Conservation (phyloP, 2,797 vertebrate genomes). For the Pseudochaenichthys georgianus region DNA sequence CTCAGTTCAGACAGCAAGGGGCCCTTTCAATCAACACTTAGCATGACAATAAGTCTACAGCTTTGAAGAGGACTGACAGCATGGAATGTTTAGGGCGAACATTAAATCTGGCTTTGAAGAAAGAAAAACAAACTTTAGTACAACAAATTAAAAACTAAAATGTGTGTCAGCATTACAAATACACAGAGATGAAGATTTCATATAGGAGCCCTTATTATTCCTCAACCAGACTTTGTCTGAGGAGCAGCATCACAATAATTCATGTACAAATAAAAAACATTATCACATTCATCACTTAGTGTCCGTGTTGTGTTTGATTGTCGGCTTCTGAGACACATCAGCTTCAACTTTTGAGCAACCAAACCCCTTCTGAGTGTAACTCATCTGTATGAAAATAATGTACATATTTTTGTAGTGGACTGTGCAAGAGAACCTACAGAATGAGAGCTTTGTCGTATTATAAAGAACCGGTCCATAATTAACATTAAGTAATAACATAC, state of each 20-base stretch:
- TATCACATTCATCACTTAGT: constrained; percentile 76
- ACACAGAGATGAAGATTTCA: constrained; percentile 54
- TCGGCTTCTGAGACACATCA: constrained; percentile 70
- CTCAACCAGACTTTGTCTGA: constrained; percentile 77
- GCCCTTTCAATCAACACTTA: constrained; percentile 58
- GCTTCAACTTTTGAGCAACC: constrained; percentile 49
- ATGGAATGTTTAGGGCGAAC: constrained; percentile 74
- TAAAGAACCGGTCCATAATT: constrained; percentile 42
- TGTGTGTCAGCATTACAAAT: constrained; percentile 42
- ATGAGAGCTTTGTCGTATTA: constrained; percentile 42
- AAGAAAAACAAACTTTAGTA: constrained; percentile 7
- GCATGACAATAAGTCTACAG: constrained; percentile 44
- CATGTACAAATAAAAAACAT: constrained; percentile 66
- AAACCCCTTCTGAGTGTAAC: constrained; percentile 38
- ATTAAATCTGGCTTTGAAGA: constrained; percentile 32
- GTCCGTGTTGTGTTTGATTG: constrained; percentile 82
- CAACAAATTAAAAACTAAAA: constrained; percentile 11
- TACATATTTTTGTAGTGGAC: constrained; percentile 41
- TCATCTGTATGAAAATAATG: constrained; percentile 59
- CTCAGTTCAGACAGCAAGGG: constrained; percentile 76
- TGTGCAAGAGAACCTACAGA: constrained; percentile 63
- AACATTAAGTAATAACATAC: constrained; percentile 46
- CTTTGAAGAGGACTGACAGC: constrained; percentile 54
- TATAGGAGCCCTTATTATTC: constrained; percentile 84
- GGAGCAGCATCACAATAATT: constrained; percentile 80